phyloP scores from a whole-genome alignment of 2,797 vertebrate genomes.

The Gadopsis bispinosus region DNA sequence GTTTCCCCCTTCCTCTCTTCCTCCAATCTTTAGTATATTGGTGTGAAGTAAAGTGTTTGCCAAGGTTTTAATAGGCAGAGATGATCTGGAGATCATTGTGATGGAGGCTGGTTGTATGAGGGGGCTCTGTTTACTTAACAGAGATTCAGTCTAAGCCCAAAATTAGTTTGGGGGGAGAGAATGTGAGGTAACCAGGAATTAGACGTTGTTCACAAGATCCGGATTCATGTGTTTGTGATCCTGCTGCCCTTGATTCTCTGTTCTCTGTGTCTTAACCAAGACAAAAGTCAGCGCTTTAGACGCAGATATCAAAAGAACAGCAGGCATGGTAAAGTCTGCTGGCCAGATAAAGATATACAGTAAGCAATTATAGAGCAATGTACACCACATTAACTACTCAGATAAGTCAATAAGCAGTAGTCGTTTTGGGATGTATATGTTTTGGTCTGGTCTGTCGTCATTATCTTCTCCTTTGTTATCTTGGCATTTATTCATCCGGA shows the following conservation, averaged over 20 bases:
- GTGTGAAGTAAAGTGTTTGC: conserved; percentile 94
- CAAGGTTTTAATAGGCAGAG: conserved; percentile 97
- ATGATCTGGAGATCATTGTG: conserved; percentile 93
- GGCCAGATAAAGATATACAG: conserved; percentile 27
- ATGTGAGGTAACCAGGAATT: conserved; percentile 80
- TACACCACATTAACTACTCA: conserved; percentile 31
- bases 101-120: conserved; percentile 68
- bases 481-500: conserved; percentile 66
- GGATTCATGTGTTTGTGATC: conserved; percentile 74
- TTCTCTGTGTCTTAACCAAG: conserved; percentile 51
- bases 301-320: conserved; percentile 30
- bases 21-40: conserved; percentile 87
- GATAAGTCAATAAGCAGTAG: conserved; percentile 61
- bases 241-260: conserved; percentile 56
- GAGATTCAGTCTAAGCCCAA: conserved; percentile 89
- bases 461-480: conserved; percentile 40
- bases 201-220: conserved; percentile 77
- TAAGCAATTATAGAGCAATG: conserved; percentile 32
- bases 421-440: conserved; percentile 63
- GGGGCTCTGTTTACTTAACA: conserved; percentile 92
- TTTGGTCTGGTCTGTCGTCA: conserved; percentile 53
- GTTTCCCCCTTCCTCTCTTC: conserved; percentile 85
- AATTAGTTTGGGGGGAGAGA: conserved; percentile 86
- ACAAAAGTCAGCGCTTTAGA: conserved; percentile 51
- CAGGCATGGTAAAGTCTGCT: background rate